Evolutionary conservation across 1,140 invertebrate species (phyloP), one percentile per base, ranked within the genome.

Genomic region (Conus betulinus): DNA sequence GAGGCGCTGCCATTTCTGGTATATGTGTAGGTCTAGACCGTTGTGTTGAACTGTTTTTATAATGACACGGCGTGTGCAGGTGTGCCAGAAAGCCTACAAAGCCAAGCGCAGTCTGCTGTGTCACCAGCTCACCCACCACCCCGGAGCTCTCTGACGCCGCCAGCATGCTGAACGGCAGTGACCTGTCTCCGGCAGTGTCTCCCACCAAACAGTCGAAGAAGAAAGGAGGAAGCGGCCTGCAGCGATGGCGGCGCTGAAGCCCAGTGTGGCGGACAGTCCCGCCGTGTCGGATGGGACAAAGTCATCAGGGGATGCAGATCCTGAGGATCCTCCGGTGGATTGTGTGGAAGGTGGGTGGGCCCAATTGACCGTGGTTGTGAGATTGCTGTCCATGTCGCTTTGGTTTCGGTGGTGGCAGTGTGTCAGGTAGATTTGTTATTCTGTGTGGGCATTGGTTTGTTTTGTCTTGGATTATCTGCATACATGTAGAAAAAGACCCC

Each of bases 51-150:
- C 57, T 67, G 57, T 63, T 57, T 87, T 20, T 87, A 39, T 39
- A 39, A 39, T 39, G 39, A 39, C 39, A 39, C 39, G 39, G 52
- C 25, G 78, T 71, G 55, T 71, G 76, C 67, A 95, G 94, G 88
- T 90, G 39, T 94, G 94, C 89, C 87, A 90, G 20, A 93, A 91
- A 88, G 88, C 91, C 53, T 94, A 94, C 88, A 94, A 94, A 84
- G 93, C 94, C 15, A 94, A 94, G 84, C 88, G 93, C 71, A 93
- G 91, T 63, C 90, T 94, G 23, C 93, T 94, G 76, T 89, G 93
- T 52, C 93, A 95, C 82, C 89, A 94, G 87, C 89, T 90, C 71
- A 89, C 90, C 17, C 76, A 93, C 51, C 94, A 95, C 88, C 85
- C 85, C 85, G 3, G 89, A 79, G 23, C 55, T 88, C n/a, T 39